phyloP scores from a whole-genome alignment of 35 echinoderm and acorn worm genomes.

The Strongylocentrotus purpuratus region DNA sequence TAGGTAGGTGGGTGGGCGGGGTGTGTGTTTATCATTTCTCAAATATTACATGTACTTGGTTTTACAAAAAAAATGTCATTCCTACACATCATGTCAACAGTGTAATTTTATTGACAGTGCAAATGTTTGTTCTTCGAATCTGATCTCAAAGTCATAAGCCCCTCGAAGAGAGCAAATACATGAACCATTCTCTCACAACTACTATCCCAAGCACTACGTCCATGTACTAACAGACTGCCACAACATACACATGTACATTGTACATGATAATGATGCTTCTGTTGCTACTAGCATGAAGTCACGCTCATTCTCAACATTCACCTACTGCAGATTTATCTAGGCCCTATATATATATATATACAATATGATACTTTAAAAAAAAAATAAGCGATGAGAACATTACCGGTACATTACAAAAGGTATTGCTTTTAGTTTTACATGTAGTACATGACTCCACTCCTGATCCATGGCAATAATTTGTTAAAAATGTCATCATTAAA shows the following conservation, averaged over 20 bases:
- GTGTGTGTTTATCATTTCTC: not conserved
- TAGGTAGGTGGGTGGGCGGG: not conserved
- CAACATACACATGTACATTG: not conserved
- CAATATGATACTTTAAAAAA: no score
- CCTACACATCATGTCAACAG: slow-evolving; percentile 45
- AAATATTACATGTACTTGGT: not conserved
- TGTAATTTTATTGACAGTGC: slow-evolving; percentile 46
- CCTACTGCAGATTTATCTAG: no score
- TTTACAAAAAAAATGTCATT: slow-evolving; percentile 24
- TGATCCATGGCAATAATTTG: no score
- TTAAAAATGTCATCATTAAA: no score
- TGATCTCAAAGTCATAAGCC: slow-evolving; percentile 50
- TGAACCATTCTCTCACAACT: not conserved
- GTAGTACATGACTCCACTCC: no score
- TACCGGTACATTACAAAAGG: no score
- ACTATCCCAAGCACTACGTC: not conserved
- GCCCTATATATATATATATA: no score
- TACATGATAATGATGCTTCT: not conserved
- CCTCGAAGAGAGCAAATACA: slow-evolving; percentile 38
- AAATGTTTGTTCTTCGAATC: slow-evolving; percentile 49
- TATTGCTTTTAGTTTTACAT: no score
- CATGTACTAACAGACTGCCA: not conserved
- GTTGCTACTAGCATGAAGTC: not conserved
- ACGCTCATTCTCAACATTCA: no score
- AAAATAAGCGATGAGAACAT: no score